Evolutionary conservation across 1,140 invertebrate species (phyloP), one percentile per base, ranked within the genome.

Genomic region (Saccostrea glomerata): DNA sequence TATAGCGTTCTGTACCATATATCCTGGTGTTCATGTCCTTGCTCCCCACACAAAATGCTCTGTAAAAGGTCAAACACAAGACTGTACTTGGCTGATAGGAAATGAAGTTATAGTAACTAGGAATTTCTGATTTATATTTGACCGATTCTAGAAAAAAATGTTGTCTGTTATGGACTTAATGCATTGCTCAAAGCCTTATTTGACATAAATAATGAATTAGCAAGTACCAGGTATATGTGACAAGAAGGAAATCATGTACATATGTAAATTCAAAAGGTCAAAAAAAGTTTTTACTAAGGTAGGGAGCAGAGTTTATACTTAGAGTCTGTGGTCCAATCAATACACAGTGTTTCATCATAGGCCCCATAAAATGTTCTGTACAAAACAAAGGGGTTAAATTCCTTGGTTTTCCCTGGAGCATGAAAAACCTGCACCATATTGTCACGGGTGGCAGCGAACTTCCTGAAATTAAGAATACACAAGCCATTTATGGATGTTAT

Each of bases 281-380:
- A 36, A 36, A 36, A 36, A 36, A 36, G 30, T 36, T 36, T 36
- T 36, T 36, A 36, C 30, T 36, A 36, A 36, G 30, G 30, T 36
- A 36, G 30, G 30, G 6, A 47, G 30, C 25, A 82, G 20, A 36
- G 20, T 3, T 82, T n/a, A 17, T 92, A 96, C 96, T 94, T 97
- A 0, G 98, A 99, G 95, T 99, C 98, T 70, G 96, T 96, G 0
- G 98, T 98, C 98, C 98, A 99, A 94, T 98, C 97, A 25, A 99
- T 91, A 93, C 96, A 98, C 0, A 97, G 97, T 0, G 97, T 97
- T 88, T 98, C 97, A 95, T 98, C 97, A 90, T 96, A 96, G 36
- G 97, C 96, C 60, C 97, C 97, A 91, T 97, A 96, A 94, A 98
- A 98, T 2, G 97, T 97, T 88, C 97, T 95, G 93, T 98, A 97